Conservation (phyloP, 2,888 invertebrate genomes). For the Zeuzera pyrina region DNA sequence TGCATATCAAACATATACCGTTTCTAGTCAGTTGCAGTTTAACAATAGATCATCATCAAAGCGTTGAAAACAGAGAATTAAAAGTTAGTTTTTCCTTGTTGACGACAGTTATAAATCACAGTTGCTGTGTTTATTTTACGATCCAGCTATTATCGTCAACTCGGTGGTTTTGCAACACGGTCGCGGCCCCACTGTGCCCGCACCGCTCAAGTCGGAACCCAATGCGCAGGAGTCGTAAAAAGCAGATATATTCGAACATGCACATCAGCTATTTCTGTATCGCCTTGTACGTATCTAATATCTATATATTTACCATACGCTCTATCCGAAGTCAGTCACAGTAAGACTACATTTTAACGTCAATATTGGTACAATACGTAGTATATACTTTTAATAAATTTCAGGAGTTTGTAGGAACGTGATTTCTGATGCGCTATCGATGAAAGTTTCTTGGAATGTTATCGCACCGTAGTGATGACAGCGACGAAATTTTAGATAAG, state of each 20-base stretch:
- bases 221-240: constrained; percentile 53
- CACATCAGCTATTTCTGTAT: constrained; percentile 53
- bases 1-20: neutral
- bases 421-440: neutral
- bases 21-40: constrained; percentile 23
- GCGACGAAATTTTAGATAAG: constrained; percentile 18
- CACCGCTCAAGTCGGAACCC: constrained; percentile 15
- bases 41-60: constrained; percentile 57
- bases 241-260: constrained; percentile 52
- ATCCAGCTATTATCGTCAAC: constrained; percentile 64
- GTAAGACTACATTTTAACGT: no score
- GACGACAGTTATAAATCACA: constrained; percentile 61
- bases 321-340: no score
- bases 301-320: no score
- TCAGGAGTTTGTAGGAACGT: neutral
- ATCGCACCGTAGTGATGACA: constrained; percentile 14
- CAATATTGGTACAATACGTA: no score
- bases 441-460: neutral
- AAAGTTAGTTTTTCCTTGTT: constrained; percentile 56
- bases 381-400: neutral
- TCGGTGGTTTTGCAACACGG: constrained; percentile 60
- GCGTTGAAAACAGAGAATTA: constrained; percentile 48
- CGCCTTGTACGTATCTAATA: constrained; percentile 33
- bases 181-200: constrained; percentile 34
- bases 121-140: constrained; percentile 62